A percentile compares a stretch with the other conserved stretches of the same genome.
Conservation (phyloP, 92 coral and sea anemone genomes). For the Epizoanthus rinbou region DNA sequence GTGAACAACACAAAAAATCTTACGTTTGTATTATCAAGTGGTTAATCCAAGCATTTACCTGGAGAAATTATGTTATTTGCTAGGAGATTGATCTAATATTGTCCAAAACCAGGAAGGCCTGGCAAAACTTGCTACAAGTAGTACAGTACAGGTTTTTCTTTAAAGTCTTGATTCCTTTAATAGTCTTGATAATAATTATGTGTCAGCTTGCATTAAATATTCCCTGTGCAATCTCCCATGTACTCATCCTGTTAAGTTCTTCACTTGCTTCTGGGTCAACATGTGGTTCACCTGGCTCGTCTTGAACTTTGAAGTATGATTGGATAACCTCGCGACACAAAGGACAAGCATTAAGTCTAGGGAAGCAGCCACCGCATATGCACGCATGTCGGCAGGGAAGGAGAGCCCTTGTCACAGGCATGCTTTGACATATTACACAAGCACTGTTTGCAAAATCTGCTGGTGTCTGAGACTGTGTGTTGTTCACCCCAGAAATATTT, state of each 20-base stretch:
- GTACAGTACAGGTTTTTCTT: too few species aligned
- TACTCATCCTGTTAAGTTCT: conserved; percentile 73
- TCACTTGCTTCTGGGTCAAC: conserved; percentile 72
- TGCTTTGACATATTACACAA: conserved; percentile 80
- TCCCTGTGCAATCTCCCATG: conserved; percentile 71
- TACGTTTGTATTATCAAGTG: too few species aligned
- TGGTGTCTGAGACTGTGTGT: neutral
- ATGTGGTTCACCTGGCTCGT: conserved; percentile 68
- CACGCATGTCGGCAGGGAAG: conserved; percentile 99
- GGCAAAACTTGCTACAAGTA: too few species aligned
- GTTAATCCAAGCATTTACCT: too few species aligned
- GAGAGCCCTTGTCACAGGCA: conserved; percentile 85
- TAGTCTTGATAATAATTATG: neutral
- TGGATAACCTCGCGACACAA: conserved; percentile 85
- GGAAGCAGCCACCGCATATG: conserved; percentile 79
- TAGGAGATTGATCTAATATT: too few species aligned
- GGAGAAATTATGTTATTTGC: too few species aligned
- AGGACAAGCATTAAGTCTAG: conserved; percentile 78
- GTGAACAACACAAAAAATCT: too few species aligned
- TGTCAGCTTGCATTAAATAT: conserved; percentile 64
- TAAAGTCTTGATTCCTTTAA: too few species aligned
- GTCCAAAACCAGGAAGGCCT: too few species aligned
- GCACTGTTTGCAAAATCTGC: conserved; percentile 52
- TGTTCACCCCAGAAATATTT: neutral
- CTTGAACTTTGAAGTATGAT: conserved; percentile 81